These are phyloP conservation scores for Dione vanillae DNA, from an alignment of 2,888 invertebrate species.

Conservation along the genomic window DNA sequence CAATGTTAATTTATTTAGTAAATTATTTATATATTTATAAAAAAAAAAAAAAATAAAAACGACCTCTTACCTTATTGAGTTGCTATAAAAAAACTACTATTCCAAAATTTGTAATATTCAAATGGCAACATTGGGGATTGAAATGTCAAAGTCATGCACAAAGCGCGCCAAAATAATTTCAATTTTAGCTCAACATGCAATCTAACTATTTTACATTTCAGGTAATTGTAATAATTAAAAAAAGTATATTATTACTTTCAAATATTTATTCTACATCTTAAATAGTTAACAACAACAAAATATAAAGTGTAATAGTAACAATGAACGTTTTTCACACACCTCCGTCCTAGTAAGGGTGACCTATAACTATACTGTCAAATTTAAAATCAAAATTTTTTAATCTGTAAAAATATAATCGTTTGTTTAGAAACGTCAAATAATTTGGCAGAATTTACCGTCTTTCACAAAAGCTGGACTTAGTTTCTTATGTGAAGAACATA, in stretches of 20 bases:
- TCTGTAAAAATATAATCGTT: no score
- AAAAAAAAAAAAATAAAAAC: neutral
- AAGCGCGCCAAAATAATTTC: conserved; percentile 21
- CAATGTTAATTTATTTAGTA: neutral
- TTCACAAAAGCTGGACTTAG: no score
- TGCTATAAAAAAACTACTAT: conserved; percentile 17
- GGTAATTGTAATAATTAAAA: conserved; percentile 11
- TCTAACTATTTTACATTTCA: neutral
- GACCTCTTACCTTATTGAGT: conserved; percentile 14
- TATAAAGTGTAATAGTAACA: conserved; percentile 80
- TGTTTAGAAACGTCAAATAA: no score
- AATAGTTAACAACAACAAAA: conserved; percentile 82
- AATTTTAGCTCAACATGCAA: conserved; percentile 13
- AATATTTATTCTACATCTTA: conserved; percentile 80
- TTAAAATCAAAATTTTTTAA: no score
- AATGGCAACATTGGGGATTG: conserved; percentile 33
- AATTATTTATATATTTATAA: neutral
- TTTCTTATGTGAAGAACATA: no score
- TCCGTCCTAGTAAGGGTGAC: conserved; percentile 67
- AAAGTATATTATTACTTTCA: conserved; percentile 53
- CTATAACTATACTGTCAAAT: no score
- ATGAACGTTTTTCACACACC: conserved; percentile 70
- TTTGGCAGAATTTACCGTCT: no score
- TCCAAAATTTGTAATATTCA: conserved; percentile 52
- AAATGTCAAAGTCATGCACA: conserved; percentile 38